Base-by-base conservation (phyloP, 2,888 invertebrate genomes). In the Coenonympha glycerion region DNA sequence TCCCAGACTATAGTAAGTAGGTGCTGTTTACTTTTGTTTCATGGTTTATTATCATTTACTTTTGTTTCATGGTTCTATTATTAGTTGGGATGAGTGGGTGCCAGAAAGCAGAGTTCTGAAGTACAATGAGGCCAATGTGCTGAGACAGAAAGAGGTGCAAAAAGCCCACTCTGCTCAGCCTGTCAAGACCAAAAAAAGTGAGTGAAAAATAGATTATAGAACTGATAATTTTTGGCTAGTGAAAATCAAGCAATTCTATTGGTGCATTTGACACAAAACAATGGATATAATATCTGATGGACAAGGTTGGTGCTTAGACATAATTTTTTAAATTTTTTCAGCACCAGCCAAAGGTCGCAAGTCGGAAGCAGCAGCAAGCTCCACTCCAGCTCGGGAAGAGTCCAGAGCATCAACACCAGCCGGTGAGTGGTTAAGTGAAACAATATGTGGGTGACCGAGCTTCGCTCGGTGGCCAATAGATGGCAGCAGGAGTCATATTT, bases 31-130 rank as follows among this genome's bases (percentile, higher is more conserved):
- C n/a, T n/a, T n/a, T n/a, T n/a, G n/a, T 5, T 18, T n/a, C n/a
- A n/a, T 18, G 4, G 8, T 19, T n/a, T 9, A 18, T 3, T 13
- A 8, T 41, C n/a, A n/a, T n/a, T n/a, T n/a, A n/a, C 6, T 31
- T 6, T 15, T 15, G 2, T 5, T 18, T n/a, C n/a, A n/a, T 18
- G 4, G 8, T 19, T n/a, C 3, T 9, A 18, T 3, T 13, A 8
- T 41, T 71, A 94, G 94, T 79, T 95, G 95, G 95, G 95, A 95
- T 68, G 95, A 95, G 74, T 95, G 94, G 97, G 97, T 97, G 3
- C 95, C 95, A 0, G 97, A 97, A 73, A 93, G 92, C 66, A 87
- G 97, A 59, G 95, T 97, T 4, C 79, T 97, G 49, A 97, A 97
- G 74, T 95, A 92, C 73, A 97, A 95, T 80, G 96, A 97, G 63